Percentiles rank a stretch among this genome's conserved stretches.
Evolutionary conservation across 1,140 invertebrate species (phyloP).

Genomic region (Anthonomus grandis): DNA sequence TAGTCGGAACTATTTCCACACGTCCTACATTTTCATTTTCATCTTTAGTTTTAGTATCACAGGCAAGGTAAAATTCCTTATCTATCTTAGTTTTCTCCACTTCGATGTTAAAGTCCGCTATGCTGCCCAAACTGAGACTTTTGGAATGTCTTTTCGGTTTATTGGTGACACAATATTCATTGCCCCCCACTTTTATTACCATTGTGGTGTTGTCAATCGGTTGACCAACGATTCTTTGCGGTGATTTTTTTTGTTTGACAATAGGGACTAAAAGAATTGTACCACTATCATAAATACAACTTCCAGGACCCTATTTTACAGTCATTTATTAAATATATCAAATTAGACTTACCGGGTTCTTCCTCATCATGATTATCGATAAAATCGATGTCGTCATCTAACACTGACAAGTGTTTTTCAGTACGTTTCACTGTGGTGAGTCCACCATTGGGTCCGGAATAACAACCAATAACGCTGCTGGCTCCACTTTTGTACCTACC

Average conservation of each 20-base stretch:
- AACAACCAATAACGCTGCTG: conserved; percentile 59
- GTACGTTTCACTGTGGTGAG: conserved; percentile 68
- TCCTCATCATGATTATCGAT: conserved; percentile 68
- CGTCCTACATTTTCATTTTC: conserved; percentile 15
- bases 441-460: conserved; percentile 74
- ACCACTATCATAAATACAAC: not conserved
- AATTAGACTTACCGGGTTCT: conserved; percentile 42
- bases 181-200: conserved; percentile 51
- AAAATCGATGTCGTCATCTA: conserved; percentile 70
- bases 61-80: conserved; percentile 29
- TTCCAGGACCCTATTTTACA: conserved; percentile 4
- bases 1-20: conserved; percentile 15
- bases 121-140: conserved; percentile 44
- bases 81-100: conserved; percentile 44
- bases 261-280: conserved; percentile 32
- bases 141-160: conserved; percentile 41
- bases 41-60: conserved; percentile 27
- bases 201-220: conserved; percentile 50
- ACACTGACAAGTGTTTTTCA: conserved; percentile 62
- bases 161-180: conserved; percentile 49
- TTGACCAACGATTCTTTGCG: conserved; percentile 30
- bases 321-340: not conserved
- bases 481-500: conserved; percentile 54
- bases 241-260: conserved; percentile 33
- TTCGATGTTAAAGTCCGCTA: conserved; percentile 44